A percentile compares a stretch with the other conserved stretches of the same genome.
phyloP scores from a whole-genome alignment of 2,888 invertebrate genomes.

The Tenthredo notha region DNA sequence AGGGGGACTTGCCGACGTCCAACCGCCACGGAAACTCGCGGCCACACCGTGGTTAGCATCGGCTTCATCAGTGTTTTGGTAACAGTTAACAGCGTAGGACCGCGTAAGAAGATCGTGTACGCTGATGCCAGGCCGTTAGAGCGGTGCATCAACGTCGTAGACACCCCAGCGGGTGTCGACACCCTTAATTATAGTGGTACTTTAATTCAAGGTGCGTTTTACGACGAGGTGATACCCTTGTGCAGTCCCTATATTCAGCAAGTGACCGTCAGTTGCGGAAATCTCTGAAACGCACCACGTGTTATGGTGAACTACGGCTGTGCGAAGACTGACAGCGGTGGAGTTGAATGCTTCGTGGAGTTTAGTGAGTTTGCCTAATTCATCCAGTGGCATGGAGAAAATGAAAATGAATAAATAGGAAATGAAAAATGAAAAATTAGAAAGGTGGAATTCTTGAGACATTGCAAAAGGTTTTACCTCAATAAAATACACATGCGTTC shows the following conservation, averaged over 20 bases:
- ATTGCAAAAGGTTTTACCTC: not conserved
- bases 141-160: constrained; percentile 13
- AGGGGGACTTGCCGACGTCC: constrained; percentile 20
- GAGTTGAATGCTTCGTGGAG: constrained; percentile 86
- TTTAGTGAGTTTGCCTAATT: constrained; percentile 80
- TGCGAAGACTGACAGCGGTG: constrained; percentile 84
- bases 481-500: not conserved
- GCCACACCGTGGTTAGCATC: constrained; percentile 40
- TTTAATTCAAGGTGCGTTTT: constrained; percentile 3
- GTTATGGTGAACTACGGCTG: constrained; percentile 83
- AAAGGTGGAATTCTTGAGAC: not conserved
- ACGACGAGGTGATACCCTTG: not conserved
- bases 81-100: constrained; percentile 29
- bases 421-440: constrained; percentile 14
- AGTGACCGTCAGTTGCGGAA: not conserved
- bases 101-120: constrained; percentile 17
- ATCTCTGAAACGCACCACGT: not conserved
- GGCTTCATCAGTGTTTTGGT: constrained; percentile 47
- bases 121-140: not conserved
- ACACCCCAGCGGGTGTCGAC: not conserved
- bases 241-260: not conserved
- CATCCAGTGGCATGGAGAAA: not conserved
- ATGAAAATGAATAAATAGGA: not conserved
- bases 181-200: not conserved
- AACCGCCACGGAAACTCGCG: constrained; percentile 6